Evolutionary conservation across 2,113 vertebrate genomes (phyloP), one percentile per base, ranked within the genome.

Genomic region (Ameiurus melas): DNA sequence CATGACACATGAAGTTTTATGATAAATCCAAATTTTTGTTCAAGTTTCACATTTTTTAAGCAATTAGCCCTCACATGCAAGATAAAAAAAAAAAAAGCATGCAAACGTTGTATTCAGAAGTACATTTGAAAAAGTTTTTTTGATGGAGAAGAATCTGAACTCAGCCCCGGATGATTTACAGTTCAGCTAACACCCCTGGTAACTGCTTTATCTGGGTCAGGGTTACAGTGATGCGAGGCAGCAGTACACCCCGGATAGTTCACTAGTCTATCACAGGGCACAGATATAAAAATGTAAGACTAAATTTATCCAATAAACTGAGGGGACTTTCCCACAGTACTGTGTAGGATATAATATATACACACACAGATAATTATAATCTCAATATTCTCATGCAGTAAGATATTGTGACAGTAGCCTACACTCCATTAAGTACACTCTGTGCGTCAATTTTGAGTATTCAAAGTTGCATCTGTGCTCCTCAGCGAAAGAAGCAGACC

Each of bases 401-500:
- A 27, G 27, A 39, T n/a, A 62, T 60, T n/a, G 68, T 17, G 20
- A 47, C 30, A 0, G 66, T 62, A 25, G 30, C 20, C 25, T 55
- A 64, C 85, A 86, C 43, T 53, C n/a, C 75, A 78, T 60, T 77
- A 36, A 36, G 55, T 58, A 62, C 66, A 62, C 36, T 53, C 43
- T 80, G 12, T 80, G 27, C 73, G 64, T 86, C 58, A 27, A 43
- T 43, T 20, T 39, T 19, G 27, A 14, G 39, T 20, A 30, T 80
- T 66, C 36, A 60, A 14, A 79, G 73, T 53, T 36, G 43, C 57
- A 62, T n/a, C 85, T 79, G 85, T 79, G 73, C 22, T 14, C 5
- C 4, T 66, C 39, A 33, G 30, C 60, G 66, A 27, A 80, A 20
- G 51, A 51, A 27, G 60, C 20, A 36, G 33, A 30, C 62, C 36